Conservation (phyloP, 2,113 vertebrate genomes). For the Sander lucioperca region DNA sequence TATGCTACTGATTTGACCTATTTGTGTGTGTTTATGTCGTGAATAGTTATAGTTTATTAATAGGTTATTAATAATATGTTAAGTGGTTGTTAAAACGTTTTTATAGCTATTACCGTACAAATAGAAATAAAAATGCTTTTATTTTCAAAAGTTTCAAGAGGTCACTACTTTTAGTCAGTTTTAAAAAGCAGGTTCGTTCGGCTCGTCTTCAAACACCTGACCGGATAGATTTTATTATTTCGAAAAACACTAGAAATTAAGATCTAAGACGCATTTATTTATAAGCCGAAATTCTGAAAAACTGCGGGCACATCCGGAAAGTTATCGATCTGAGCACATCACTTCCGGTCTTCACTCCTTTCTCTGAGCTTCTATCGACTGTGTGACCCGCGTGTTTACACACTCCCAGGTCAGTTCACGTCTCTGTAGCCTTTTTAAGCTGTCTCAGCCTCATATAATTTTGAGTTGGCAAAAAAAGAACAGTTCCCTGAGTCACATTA, state of each 20-base stretch:
- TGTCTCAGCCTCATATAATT: rapidly evolving
- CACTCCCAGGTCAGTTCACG: conserved; percentile 73
- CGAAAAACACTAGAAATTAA: background rate
- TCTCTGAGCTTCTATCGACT: conserved; percentile 39
- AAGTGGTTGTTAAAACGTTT: background rate
- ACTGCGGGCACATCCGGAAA: background rate
- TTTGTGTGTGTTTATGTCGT: too few relatives aligned
- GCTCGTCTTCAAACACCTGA: background rate
- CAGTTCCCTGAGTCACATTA: rapidly evolving
- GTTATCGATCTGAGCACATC: conserved; percentile 3
- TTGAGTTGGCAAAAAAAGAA: rapidly evolving
- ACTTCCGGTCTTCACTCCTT: conserved; percentile 69
- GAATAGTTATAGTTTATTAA: background rate
- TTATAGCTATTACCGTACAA: background rate
- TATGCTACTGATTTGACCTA: background rate
- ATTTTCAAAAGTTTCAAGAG: background rate
- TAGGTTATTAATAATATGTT: background rate
- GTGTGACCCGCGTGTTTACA: conserved; percentile 77
- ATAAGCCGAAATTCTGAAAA: background rate
- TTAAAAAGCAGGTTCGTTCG: background rate
- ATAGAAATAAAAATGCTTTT: rapidly evolving
- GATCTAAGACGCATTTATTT: background rate
- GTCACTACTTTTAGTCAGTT: background rate
- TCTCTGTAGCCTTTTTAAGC: background rate
- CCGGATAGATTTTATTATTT: background rate